Base-by-base conservation (phyloP, 92 coral and sea anemone genomes). In the Ricordea florida region DNA sequence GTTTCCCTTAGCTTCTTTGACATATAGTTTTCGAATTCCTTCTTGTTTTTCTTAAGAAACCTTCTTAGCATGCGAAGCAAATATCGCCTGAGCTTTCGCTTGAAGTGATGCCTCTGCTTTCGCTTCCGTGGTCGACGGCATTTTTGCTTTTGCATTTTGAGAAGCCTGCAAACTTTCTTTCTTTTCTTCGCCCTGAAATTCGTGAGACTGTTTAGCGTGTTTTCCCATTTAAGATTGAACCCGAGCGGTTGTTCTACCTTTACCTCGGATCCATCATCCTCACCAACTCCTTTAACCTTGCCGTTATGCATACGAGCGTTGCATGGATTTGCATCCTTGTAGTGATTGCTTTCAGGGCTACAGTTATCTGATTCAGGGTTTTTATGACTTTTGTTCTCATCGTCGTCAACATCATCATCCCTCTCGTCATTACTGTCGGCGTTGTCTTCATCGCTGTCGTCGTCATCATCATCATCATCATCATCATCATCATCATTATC, bases 151-250 rank as follows among this genome's bases (percentile, higher is more conserved):
- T 73, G 80, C 10, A 61, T 16, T 4, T n/a, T 58, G 43, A 70
- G 42, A 31, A 70, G 42, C 21, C 30, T 70, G 66, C 80, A 73
- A 30, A 61, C 32, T 34, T 58, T 44, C 43, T 44, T 61, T 31
- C 23, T 59, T 60, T 64, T 34, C 33, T 73, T 60, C 10, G n/a
- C 24, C 18, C 32, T 61, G 13, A 58, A 58, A 59, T 73, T 46
- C 47, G 45, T 58, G 57, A 73, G 59, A 43, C 45, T 61, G 58
- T 58, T 61, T 0, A 73, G 45, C 18, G 57, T 47, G 11, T 58
- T 46, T 46, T 73, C 47, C 69, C 80, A 58, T 43, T 70, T 33
- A 44, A 61, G 80, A 10, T 73, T 70, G 57, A 61, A 73, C 14
- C 68, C 80, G 20, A 30, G 22, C 20, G 77, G 77, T 11, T 73